Evolutionary conservation across 2,888 invertebrate species (phyloP), one percentile per base, ranked within the genome.

Genomic region (Physocephala rufipes): DNA sequence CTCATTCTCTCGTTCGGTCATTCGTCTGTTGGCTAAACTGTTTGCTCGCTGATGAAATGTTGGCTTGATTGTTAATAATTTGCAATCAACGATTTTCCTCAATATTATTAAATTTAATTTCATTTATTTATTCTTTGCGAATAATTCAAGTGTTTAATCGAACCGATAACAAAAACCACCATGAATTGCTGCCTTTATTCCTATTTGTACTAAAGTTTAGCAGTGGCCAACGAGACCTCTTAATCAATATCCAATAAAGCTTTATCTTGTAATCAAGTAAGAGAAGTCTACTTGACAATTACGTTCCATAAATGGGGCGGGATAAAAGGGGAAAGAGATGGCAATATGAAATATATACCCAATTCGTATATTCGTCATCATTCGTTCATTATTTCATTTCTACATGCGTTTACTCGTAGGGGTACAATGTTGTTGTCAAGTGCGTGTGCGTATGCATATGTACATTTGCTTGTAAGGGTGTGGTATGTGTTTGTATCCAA

Each of bases 121-220:
- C 36, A 28, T 43, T 49, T 67, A 59, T 67, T 67, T 59, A 67
- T 59, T 59, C 59, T 59, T 45, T 67, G 59, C n/a, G 21, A 67
- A 67, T 67, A 67, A 67, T 61, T 59, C 67, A 49, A 59, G 67
- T 59, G 67, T 47, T 59, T 67, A 67, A 67, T 67, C 67, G 59
- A 67, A 59, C 67, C 26, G 47, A n/a, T n/a, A n/a, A 45, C 45
- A 67, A 66, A 26, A 43, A n/a, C 47, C 47, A 53, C 21, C 36
- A 12, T 36, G 66, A 26, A 51, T 53, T 19, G 43, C 36, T 47
- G 43, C 36, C 36, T n/a, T n/a, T n/a, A n/a, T n/a, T n/a, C n/a
- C n/a, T n/a, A n/a, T n/a, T n/a, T n/a, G n/a, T n/a, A n/a, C n/a
- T n/a, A n/a, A n/a, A n/a, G n/a, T n/a, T n/a, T n/a, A n/a, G n/a